These are phyloP conservation scores for Synanthedon myopaeformis DNA, from an alignment of 2,888 invertebrate species.

Conservation along the genomic window DNA sequence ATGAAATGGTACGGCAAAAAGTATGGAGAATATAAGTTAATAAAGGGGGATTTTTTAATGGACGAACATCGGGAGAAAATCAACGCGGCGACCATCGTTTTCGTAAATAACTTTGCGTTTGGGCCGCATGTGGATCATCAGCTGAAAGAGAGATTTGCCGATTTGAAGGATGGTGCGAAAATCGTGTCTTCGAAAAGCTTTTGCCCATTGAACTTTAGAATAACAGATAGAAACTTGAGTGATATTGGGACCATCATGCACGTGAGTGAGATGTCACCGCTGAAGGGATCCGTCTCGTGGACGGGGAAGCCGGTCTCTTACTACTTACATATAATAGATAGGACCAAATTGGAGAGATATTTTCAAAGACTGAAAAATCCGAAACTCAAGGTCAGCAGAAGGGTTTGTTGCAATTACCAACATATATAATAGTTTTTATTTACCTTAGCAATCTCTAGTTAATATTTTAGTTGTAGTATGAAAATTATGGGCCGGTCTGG, in stretches of 20 bases:
- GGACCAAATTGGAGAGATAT: conserved; percentile 96
- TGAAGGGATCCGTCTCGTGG: conserved; percentile 98
- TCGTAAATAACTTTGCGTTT: conserved; percentile 99
- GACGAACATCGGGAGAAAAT: conserved; percentile 95
- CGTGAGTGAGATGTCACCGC: conserved; percentile 94
- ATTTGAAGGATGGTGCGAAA: conserved; percentile 93
- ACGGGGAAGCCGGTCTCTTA: conserved; percentile 99
- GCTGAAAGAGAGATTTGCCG: conserved; percentile 95
- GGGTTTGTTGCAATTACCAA: conserved; percentile 63
- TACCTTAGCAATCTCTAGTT: conserved; percentile 1
- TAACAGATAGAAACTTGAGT: conserved; percentile 96
- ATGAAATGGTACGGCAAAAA: conserved; percentile 99
- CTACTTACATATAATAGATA: conserved; percentile 97
- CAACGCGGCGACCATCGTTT: conserved; percentile 93
- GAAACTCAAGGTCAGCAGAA: conserved; percentile 77
- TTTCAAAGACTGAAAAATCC: conserved; percentile 95
- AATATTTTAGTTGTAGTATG: not conserved
- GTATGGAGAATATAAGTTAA: conserved; percentile 88
- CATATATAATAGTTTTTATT: conserved; percentile 15
- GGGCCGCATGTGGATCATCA: conserved; percentile 97
- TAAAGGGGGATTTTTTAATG: conserved; percentile 94
- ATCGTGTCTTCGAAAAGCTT: conserved; percentile 99
- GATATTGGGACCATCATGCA: conserved; percentile 99
- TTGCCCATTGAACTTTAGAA: conserved; percentile 97
- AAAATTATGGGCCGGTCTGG: not conserved